Evolutionary conservation across 2,797 vertebrate species (phyloP), one percentile per base, ranked within the genome.

Genomic region (Tangara arthus): DNA sequence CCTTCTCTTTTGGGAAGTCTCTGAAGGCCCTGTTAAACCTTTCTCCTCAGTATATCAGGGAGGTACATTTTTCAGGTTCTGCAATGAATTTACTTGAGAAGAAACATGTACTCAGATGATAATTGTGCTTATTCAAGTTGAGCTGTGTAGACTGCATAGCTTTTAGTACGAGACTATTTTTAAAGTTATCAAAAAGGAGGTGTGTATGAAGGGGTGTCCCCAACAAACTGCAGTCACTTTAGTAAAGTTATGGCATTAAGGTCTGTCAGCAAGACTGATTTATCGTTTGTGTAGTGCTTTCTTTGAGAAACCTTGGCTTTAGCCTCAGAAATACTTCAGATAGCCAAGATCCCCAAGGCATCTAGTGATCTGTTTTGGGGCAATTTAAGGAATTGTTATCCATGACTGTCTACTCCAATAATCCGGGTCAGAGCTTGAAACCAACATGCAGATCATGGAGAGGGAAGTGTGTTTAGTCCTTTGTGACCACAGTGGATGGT

Each of bases 141-240:
- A 80, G 23, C 23, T 79, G 5, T 61, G n/a, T 52, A 22, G 57
- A 26, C 14, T 2, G 3, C 0, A 1, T n/a, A 34, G 50, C 41
- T 90, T 90, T 83, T n/a, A 72, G 77, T 34, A 39, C 10, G 44
- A 69, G n/a, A 27, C 52, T 60, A 18, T 72, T 94, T 90, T 87
- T 82, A 21, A 55, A 57, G 11, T 22, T 84, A 35, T 72, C 10
- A 6, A 1, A 53, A 52, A 90, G 13, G 28, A 59, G 34, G 24
- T 65, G 13, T 12, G 23, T 79, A 7, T 32, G 41, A 63, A 72
- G 13, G 2, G 6, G 3, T 52, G 32, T 76, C 47, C 12, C 37
- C 41, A 79, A 1, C 3, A 23, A 77, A 11, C 13, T 35, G 8
- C 47, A 56, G 30, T 52, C 23, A 5, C 50, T 53, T 73, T 55